Evolutionary conservation across 2,888 invertebrate species (phyloP).

Genomic region (Nomada goodeniana): DNA sequence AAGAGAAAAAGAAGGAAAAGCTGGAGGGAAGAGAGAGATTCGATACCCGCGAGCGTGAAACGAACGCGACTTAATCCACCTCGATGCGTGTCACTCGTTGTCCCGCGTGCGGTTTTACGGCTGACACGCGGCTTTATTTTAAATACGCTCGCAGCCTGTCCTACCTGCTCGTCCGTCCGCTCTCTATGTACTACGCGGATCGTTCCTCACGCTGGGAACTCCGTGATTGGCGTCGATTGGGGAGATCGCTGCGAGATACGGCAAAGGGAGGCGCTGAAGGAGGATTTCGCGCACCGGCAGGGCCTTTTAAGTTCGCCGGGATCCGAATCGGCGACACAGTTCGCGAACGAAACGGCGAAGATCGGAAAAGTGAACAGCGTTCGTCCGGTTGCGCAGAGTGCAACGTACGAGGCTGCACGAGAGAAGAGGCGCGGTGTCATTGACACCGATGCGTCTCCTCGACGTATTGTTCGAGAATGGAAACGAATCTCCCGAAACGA

Average conservation of each 20-base stretch:
- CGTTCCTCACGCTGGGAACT: background rate
- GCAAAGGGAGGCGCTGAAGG: background rate
- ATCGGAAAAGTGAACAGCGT: conserved; percentile 9
- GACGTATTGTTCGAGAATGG: conserved; percentile 23
- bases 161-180: conserved; percentile 18
- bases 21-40: conserved; percentile 24
- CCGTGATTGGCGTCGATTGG: background rate
- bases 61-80: conserved; percentile 67
- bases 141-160: conserved; percentile 37
- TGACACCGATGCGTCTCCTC: conserved; percentile 42
- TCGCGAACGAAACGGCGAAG: background rate
- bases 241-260: conserved; percentile 7
- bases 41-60: conserved; percentile 51
- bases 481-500: conserved; percentile 28
- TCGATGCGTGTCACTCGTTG: conserved; percentile 63
- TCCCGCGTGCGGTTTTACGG: conserved; percentile 61
- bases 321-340: background rate
- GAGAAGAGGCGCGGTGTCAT: conserved; percentile 31
- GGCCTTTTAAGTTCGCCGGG: no score
- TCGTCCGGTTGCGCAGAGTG: conserved; percentile 15
- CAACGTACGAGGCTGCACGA: conserved; percentile 27
- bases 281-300: background rate
- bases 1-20: conserved; percentile 13
- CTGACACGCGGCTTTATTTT: conserved; percentile 61
- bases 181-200: background rate